These are phyloP conservation scores for Habrosyne pyritoides DNA, from an alignment of 2,888 invertebrate species.

Conservation along the genomic window DNA sequence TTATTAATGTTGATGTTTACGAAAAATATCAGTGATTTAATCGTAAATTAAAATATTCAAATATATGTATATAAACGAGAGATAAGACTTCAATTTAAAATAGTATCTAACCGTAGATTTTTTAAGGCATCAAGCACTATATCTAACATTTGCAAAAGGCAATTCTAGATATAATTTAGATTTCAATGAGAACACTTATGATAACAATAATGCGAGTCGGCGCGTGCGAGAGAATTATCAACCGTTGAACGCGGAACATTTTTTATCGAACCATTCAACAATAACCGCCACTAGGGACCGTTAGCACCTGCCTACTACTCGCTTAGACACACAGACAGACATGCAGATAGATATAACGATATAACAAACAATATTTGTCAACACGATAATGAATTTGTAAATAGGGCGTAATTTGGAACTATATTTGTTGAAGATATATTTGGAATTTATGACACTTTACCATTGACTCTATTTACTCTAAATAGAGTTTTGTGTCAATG, in stretches of 20 bases:
- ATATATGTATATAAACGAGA: too few species aligned
- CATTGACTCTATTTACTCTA: not conserved
- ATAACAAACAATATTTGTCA: constrained; percentile 11
- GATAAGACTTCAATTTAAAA: too few species aligned
- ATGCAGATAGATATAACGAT: constrained; percentile 21
- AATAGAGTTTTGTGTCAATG: not conserved
- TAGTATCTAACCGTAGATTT: not conserved
- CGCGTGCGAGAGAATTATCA: constrained; percentile 57
- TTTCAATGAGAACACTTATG: constrained; percentile 40
- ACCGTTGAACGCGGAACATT: constrained; percentile 60
- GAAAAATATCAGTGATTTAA: too few species aligned
- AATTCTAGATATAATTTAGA: not conserved
- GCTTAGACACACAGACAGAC: constrained; percentile 19
- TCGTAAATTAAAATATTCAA: too few species aligned
- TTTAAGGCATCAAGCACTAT: not conserved
- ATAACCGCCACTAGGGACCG: constrained; percentile 74
- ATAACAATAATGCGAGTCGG: constrained; percentile 27
- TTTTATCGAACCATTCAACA: constrained; percentile 72
- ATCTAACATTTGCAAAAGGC: not conserved
- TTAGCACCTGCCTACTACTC: constrained; percentile 69
- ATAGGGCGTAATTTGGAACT: not conserved
- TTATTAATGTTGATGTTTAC: too few species aligned
- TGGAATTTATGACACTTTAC: not conserved
- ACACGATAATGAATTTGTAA: constrained; percentile 7
- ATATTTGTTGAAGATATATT: not conserved